Conservation (phyloP, 1,140 invertebrate genomes). For the Anoplophora glabripennis region DNA sequence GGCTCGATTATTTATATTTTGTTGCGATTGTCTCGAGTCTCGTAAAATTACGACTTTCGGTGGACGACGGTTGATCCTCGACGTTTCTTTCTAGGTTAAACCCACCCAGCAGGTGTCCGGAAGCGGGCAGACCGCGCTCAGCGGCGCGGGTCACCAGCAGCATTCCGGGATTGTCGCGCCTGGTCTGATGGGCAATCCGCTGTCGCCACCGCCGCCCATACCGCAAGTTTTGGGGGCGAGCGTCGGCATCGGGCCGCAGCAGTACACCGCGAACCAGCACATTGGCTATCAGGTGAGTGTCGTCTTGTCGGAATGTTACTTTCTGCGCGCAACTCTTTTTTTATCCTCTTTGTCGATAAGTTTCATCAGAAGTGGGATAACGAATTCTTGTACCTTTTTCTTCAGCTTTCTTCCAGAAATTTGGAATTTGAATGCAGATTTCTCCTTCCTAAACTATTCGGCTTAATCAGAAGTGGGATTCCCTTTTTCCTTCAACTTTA, state of each 20-base stretch:
- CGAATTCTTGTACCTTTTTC: too few relatives aligned
- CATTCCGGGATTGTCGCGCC: slow-evolving; percentile 49
- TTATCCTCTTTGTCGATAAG: too few relatives aligned
- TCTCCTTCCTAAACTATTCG: too few relatives aligned
- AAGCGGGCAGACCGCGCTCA: slow-evolving; percentile 45
- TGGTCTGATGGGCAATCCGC: slow-evolving; percentile 60
- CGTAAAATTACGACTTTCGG: background rate
- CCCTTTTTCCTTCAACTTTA: too few relatives aligned
- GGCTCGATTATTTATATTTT: slow-evolving; percentile 1
- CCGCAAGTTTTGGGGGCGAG: slow-evolving; percentile 46
- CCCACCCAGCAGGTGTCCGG: slow-evolving; percentile 66
- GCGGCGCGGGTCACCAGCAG: slow-evolving; percentile 34
- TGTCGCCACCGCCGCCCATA: slow-evolving; percentile 56
- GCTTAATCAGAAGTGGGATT: too few relatives aligned
- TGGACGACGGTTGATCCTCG: background rate
- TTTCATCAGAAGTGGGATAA: too few relatives aligned
- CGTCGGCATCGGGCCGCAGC: slow-evolving; percentile 44
- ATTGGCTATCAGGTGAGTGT: slow-evolving; percentile 55
- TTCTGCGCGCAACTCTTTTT: too few relatives aligned
- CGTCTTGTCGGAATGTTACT: too few relatives aligned
- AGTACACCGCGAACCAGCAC: slow-evolving; percentile 53
- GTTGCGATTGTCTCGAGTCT: background rate
- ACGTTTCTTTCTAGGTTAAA: slow-evolving; percentile 57
- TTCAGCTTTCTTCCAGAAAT: too few relatives aligned
- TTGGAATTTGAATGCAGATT: too few relatives aligned